phyloP scores from a whole-genome alignment of 1,140 invertebrate species.

The Himalopsyche phryganea region DNA sequence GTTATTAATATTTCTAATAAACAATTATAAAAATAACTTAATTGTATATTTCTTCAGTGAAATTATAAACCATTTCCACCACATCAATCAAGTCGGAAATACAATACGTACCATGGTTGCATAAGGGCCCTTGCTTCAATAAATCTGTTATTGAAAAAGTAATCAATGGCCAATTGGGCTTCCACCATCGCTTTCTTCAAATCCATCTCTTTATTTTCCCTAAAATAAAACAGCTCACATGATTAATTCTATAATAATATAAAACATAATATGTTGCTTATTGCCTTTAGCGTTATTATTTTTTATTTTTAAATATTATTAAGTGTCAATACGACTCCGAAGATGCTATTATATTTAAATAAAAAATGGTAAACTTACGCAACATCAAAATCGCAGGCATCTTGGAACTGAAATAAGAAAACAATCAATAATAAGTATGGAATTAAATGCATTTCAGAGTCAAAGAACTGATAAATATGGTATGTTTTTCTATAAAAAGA shows the following conservation, averaged over 20 bases:
- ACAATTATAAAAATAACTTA: too few species aligned
- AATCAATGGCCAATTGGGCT: slow-evolving; percentile 66
- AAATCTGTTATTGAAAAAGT: slow-evolving; percentile 89
- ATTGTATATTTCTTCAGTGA: too few species aligned
- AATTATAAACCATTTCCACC: not conserved
- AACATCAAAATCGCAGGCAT: slow-evolving; percentile 22
- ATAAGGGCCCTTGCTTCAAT: slow-evolving; percentile 71
- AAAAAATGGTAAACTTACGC: slow-evolving; percentile 13
- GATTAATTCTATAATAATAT: too few species aligned
- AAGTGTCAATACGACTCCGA: not conserved
- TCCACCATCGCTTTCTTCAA: slow-evolving; percentile 65
- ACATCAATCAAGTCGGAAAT: too few species aligned
- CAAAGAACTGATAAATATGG: too few species aligned
- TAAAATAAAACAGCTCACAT: slow-evolving; percentile 10
- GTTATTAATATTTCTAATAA: too few species aligned
- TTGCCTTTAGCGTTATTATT: too few species aligned
- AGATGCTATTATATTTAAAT: slow-evolving; percentile 1
- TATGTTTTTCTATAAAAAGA: too few species aligned
- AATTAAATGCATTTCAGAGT: too few species aligned
- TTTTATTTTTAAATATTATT: too few species aligned
- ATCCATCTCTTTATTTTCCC: slow-evolving; percentile 45
- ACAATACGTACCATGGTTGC: slow-evolving; percentile 69
- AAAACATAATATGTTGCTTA: too few species aligned
- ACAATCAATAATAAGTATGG: too few species aligned
- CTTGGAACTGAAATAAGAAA: slow-evolving; percentile 26